Percentiles rank a stretch among this genome's conserved stretches.
Evolutionary conservation across 2,113 vertebrate species (phyloP).

Genomic region (Plectropomus leopardus): DNA sequence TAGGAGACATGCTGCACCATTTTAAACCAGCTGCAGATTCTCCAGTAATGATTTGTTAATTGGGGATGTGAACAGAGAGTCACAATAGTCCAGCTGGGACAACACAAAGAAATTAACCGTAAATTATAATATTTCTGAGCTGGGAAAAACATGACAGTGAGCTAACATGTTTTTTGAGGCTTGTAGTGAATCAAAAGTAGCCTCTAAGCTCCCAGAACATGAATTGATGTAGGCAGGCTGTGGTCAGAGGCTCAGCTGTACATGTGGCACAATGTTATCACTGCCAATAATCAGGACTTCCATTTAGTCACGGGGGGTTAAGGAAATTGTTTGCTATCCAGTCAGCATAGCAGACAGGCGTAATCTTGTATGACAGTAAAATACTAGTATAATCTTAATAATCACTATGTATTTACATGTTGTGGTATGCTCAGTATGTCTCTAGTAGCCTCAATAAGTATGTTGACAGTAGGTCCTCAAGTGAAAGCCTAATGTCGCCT

Average conservation of each 20-base stretch:
- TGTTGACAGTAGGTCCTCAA: not conserved
- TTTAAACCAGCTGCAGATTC: slow-evolving; percentile 33
- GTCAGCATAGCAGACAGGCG: slow-evolving; percentile 12
- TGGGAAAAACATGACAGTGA: not conserved
- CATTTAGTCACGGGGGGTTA: slow-evolving; percentile 4
- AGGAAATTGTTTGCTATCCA: slow-evolving; percentile 25
- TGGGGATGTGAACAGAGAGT: slow-evolving; percentile 12
- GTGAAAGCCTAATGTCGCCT: not conserved
- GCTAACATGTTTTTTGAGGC: not conserved
- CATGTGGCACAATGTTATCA: slow-evolving; percentile 6
- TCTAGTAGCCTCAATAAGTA: not conserved
- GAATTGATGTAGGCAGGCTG: not conserved
- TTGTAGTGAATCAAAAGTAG: not conserved
- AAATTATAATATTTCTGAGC: not conserved
- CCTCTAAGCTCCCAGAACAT: not conserved
- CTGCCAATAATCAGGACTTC: slow-evolving; percentile 24
- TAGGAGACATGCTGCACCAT: not conserved
- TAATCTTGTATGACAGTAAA: not conserved
- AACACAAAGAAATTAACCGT: not conserved
- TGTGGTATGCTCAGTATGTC: not conserved
- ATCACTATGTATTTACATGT: not conserved
- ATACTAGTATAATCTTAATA: not conserved
- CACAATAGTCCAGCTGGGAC: slow-evolving; percentile 18
- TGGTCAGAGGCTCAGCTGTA: not conserved
- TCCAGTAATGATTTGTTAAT: slow-evolving; percentile 20